These are phyloP conservation scores for Agrypnus murinus DNA, from an alignment of 2,888 invertebrate species.

Conservation along the genomic window DNA sequence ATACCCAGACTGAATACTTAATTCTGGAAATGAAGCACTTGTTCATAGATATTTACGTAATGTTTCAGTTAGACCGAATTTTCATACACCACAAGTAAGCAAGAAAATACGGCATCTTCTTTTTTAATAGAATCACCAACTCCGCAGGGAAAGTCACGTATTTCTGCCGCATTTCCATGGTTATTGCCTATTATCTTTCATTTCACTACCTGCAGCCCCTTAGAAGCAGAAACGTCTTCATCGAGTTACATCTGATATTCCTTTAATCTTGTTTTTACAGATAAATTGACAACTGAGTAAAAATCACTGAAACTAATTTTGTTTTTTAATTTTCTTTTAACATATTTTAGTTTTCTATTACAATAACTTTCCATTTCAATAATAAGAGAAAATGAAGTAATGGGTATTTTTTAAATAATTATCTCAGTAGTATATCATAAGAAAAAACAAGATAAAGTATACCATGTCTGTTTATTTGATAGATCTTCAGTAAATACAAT, in stretches of 20 bases:
- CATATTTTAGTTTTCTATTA: no score
- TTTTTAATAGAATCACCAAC: constrained; percentile 52
- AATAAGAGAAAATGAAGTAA: neutral
- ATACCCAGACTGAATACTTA: constrained; percentile 11
- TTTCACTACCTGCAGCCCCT: constrained; percentile 61
- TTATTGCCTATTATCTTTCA: constrained; percentile 65
- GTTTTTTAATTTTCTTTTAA: no score
- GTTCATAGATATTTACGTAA: constrained; percentile 25
- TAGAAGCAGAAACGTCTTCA: constrained; percentile 60
- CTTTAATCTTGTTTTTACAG: constrained; percentile 42
- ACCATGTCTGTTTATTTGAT: constrained; percentile 39
- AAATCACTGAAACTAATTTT: constrained; percentile 8
- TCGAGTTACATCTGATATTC: constrained; percentile 55
- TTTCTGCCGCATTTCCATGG: constrained; percentile 63
- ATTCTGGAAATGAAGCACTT: constrained; percentile 27
- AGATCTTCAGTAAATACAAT: constrained; percentile 49
- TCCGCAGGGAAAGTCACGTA: constrained; percentile 58
- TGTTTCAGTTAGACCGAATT: constrained; percentile 37
- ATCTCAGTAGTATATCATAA: no score
- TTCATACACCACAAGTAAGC: constrained; percentile 46
- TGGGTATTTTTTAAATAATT: neutral
- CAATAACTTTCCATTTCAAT: no score
- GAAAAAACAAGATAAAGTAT: constrained; percentile 7
- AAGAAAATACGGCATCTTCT: constrained; percentile 42
- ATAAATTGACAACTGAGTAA: constrained; percentile 32